Percentiles rank a stretch among this genome's conserved stretches.
phyloP scores from a whole-genome alignment of 2,113 vertebrate genomes.

The Eptesicus fuscus region DNA sequence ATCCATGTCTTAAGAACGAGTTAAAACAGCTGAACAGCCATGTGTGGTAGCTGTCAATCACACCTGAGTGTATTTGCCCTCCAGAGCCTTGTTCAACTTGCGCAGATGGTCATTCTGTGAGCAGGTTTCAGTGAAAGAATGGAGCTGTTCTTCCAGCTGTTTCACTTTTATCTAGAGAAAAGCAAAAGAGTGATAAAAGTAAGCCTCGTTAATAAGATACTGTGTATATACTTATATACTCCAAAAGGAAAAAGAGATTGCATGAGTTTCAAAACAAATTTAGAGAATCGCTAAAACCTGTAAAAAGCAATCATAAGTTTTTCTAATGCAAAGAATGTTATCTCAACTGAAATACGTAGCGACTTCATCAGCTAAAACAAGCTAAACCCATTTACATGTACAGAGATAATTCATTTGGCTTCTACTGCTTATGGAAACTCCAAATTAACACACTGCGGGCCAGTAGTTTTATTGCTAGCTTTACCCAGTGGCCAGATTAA shows the following conservation, averaged over 20 bases:
- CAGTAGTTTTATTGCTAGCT: too few species aligned
- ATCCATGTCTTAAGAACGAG: not conserved
- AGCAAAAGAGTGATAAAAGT: not conserved
- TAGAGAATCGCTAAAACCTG: not conserved
- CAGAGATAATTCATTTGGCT: not conserved
- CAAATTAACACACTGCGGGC: not conserved
- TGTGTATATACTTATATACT: not conserved
- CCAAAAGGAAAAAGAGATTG: not conserved
- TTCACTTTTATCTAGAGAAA: slow-evolving; percentile 69
- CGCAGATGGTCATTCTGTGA: slow-evolving; percentile 70
- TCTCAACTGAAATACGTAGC: not conserved
- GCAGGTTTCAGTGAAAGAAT: slow-evolving; percentile 56
- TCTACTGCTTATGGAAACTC: not conserved
- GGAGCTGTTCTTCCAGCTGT: slow-evolving; percentile 78
- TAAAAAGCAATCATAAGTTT: slow-evolving; percentile 33
- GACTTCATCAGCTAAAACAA: not conserved
- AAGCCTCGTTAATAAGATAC: not conserved
- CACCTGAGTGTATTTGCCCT: slow-evolving; percentile 77
- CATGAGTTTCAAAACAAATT: not conserved
- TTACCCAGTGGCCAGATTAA: too few species aligned
- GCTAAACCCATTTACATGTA: not conserved
- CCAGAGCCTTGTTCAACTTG: slow-evolving; percentile 60
- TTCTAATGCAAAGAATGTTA: slow-evolving; percentile 21
- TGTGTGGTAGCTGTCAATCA: not conserved
- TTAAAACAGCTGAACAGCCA: not conserved